These are phyloP conservation scores for Spheniscus humboldti DNA, from an alignment of 2,797 vertebrate species.

Conservation along the genomic window DNA sequence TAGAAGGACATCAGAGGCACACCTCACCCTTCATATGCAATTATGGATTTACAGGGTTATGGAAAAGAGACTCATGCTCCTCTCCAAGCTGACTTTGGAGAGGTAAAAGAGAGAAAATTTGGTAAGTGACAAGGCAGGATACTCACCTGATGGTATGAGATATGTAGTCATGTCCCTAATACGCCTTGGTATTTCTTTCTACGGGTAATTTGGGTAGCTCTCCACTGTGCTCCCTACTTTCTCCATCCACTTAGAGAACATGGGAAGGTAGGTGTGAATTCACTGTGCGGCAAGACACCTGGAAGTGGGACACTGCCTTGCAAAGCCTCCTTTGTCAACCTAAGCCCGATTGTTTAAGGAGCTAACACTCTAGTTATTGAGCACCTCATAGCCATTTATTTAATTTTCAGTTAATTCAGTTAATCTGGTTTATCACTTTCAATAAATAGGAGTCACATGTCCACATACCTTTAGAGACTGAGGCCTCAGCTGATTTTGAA, in stretches of 20 bases:
- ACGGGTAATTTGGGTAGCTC: neutral
- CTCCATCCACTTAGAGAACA: neutral
- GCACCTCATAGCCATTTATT: neutral
- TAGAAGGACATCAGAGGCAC: neutral
- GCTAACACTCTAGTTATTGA: neutral
- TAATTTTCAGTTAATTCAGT: neutral
- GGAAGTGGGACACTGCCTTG: neutral
- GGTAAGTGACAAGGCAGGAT: neutral
- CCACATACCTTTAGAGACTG: neutral
- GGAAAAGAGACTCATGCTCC: neutral
- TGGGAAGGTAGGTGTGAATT: neutral
- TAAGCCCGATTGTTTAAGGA: neutral
- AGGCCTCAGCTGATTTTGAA: neutral
- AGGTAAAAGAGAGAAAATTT: neutral
- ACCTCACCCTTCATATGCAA: accelerated
- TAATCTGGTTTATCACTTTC: neutral
- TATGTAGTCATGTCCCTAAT: neutral
- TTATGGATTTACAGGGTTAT: neutral
- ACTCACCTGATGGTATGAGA: neutral
- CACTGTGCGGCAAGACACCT: neutral
- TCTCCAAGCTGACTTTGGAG: neutral
- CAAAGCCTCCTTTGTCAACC: neutral
- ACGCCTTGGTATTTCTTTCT: neutral
- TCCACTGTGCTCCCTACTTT: neutral
- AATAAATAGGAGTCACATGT: neutral